Base-by-base conservation (phyloP, 1,140 invertebrate species). In the Leptinotarsa texana region DNA sequence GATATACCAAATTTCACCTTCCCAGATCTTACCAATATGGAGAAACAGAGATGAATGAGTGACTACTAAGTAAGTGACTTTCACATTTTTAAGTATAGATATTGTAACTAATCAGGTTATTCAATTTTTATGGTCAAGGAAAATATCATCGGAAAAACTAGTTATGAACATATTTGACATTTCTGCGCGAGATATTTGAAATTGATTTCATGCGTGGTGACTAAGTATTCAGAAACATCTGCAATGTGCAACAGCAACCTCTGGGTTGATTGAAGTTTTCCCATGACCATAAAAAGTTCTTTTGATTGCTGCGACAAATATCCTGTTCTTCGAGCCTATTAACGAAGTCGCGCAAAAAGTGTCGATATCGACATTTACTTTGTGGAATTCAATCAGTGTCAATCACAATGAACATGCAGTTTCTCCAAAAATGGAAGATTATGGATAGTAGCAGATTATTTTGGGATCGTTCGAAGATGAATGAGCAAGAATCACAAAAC, bases 301-400 rank as follows among this genome's bases (percentile, higher is more conserved):
- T 42, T 57, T 18, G 51, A 57, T 17, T 57, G n/a, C 51, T 8
- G 51, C 51, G 51, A 57, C 51, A 57, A 57, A 57, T 57, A 57
- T 57, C 51, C 51, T 57, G 51, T 57, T 57, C 51, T 57, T 57
- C 51, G 51, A 57, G 51, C 51, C 51, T 57, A 57, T 57, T 57
- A 57, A 18, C 51, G 51, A 57, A 18, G 51, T 57, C 51, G 15
- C 51, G 51, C 51, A 57, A 57, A 57, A 57, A 57, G n/a, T 57
- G 33, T 42, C 33, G 33, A 42, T 57, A 57, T 57, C n/a, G 51
- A 57, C 15, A 57, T 57, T 42, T 42, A 42, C 33, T 42, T 1
- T 11, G 33, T 42, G 33, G 33, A 42, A 18, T 57, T 57, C 51
- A 57, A 57, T 57, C 51, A 57, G 51, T 57, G 51, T 57, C 51